Evolutionary conservation across 2,113 vertebrate species (phyloP).

Genomic region (Panurus biarmicus): DNA sequence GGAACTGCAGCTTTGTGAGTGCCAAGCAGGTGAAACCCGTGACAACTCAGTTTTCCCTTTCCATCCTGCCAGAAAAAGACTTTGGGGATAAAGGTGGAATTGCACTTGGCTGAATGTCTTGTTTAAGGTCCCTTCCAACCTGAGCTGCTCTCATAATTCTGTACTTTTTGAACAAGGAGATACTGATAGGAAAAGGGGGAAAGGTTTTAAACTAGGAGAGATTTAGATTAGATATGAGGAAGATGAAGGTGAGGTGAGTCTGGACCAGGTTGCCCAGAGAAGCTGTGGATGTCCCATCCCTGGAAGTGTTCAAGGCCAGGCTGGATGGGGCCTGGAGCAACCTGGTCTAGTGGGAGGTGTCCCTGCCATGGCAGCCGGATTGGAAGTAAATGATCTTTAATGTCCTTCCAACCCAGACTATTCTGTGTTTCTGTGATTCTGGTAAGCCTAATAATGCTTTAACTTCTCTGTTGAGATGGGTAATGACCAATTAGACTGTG

Average conservation of each 20-base stretch:
- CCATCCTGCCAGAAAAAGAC: not conserved
- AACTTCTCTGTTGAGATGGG: not conserved
- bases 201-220: not conserved
- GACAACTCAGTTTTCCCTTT: not conserved
- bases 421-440: not conserved
- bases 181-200: not conserved
- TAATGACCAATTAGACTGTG: not conserved
- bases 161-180: not conserved
- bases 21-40: not conserved
- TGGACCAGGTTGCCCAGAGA: rapidly evolving
- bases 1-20: not conserved
- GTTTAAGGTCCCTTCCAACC: not conserved
- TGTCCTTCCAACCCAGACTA: not conserved
- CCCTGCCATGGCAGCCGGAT: not conserved
- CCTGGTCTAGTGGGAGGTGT: rapidly evolving
- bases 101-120: not conserved
- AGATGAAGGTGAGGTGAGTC: not conserved
- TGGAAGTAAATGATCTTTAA: not conserved
- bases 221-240: not conserved
- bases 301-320: not conserved
- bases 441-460: not conserved
- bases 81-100: not conserved
- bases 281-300: not conserved
- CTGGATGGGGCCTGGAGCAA: not conserved
- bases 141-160: not conserved